These are phyloP conservation scores for Anomalospiza imberbis DNA, from an alignment of 2,797 vertebrate species.

Conservation along the genomic window DNA sequence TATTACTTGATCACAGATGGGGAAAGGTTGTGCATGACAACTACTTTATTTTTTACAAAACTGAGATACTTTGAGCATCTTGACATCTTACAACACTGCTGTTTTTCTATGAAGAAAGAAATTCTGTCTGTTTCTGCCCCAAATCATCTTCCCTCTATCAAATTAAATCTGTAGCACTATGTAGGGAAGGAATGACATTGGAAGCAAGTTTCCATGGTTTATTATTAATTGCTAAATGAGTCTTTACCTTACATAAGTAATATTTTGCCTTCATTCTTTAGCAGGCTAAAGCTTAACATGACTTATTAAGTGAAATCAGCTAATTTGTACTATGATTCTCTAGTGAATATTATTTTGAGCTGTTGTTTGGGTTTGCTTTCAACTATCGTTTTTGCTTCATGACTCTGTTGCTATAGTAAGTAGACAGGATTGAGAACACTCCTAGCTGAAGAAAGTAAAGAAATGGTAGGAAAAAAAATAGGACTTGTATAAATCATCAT, in stretches of 20 bases:
- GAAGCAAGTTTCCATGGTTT: constrained; percentile 32
- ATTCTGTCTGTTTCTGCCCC: not conserved
- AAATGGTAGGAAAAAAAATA: not conserved
- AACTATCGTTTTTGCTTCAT: not conserved
- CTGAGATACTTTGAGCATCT: not conserved
- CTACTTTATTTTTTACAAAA: constrained; percentile 17
- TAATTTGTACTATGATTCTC: not conserved
- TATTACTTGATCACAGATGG: constrained; percentile 25
- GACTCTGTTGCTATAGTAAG: not conserved
- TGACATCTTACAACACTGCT: not conserved
- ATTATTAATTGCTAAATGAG: constrained; percentile 18
- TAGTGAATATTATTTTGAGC: not conserved
- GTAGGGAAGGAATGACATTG: not conserved
- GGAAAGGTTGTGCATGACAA: not conserved
- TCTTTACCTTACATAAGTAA: not conserved
- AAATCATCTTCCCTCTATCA: not conserved
- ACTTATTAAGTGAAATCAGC: not conserved
- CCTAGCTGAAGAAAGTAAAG: not conserved
- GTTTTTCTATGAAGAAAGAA: not conserved
- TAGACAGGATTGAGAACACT: not conserved
- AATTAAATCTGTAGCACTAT: constrained; percentile 7
- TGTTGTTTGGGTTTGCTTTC: not conserved
- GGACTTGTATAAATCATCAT: not conserved
- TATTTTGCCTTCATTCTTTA: not conserved
- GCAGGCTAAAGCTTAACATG: not conserved